Evolutionary conservation across 2,888 invertebrate species (phyloP), one percentile per base, ranked within the genome.

Genomic region (Agonopterix alstromeriana): DNA sequence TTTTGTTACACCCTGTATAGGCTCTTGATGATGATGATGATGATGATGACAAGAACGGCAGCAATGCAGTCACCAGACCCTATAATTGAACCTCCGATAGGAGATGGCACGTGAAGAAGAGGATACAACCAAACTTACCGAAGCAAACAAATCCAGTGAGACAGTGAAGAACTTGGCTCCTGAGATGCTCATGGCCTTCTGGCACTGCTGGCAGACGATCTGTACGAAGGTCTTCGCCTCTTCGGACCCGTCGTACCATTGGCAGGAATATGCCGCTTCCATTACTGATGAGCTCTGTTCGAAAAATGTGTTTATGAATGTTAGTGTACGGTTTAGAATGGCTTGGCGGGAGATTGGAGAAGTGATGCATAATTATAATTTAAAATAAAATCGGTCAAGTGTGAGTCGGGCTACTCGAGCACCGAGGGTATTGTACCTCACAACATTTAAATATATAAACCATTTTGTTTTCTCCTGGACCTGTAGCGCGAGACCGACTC

Each of bases 161-260:
- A 96, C 95, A 0, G 95, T 96, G 73, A 96, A 96, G 83, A 96
- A 96, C 76, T 96, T 96, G 1, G 96, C 96, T 54, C 96, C 96
- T 1, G 96, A 95, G 70, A 96, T 95, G 57, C 94, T 94, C 93
- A 96, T 93, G 0, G 96, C 94, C 67, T 96, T 96, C 82, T 96
- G 96, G 74, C 96, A 96, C 71, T 96, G 96, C 73, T 96, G 96
- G 73, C 96, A 96, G 9, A 96, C 96, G 65, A 96, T 96, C 81
- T 96, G 96, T 1, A 96, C 95, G 72, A 96, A 96, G 35, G 96
- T 96, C 77, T 96, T 96, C 0, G 96, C 96, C 67, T 96, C 96
- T 68, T 96, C 96, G 0, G 95, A 95, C 5, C 96, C 96, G 60
- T 96, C 95, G 73, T 96, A 96, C 96, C 96, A 96, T 58, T 95